Evolutionary conservation across 1,140 invertebrate genomes (phyloP).

Genomic region (Pseudomyrmex gracilis): DNA sequence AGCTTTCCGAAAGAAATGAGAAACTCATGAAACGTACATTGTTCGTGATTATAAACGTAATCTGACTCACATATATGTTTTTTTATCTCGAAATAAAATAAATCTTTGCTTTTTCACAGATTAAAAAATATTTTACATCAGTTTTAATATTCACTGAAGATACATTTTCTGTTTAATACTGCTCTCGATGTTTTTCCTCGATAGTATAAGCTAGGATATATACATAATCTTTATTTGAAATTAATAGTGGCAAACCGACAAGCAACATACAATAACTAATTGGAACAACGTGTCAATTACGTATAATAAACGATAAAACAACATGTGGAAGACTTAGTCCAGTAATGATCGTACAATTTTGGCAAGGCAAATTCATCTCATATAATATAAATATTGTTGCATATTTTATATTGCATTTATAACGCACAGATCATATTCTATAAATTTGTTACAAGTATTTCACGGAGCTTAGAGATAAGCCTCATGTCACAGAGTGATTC

Average conservation of each 20-base stretch:
- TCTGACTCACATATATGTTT: too few species aligned
- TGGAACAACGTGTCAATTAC: slow-evolving; percentile 61
- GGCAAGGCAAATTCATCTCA: slow-evolving; percentile 2
- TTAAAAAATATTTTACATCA: background rate
- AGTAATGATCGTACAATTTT: slow-evolving; percentile 23
- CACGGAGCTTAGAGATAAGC: slow-evolving; percentile 2
- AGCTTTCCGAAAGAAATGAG: background rate
- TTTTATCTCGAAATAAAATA: background rate
- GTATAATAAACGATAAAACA: slow-evolving; percentile 64
- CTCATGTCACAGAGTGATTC: background rate
- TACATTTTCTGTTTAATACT: slow-evolving; percentile 12
- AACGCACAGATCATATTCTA: background rate
- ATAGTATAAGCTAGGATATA: slow-evolving; percentile 9
- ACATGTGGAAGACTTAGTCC: background rate
- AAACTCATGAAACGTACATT: too few species aligned
- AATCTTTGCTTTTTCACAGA: background rate
- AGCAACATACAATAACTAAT: slow-evolving; percentile 74
- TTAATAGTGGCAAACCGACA: slow-evolving; percentile 68
- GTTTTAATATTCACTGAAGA: background rate
- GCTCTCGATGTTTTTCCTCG: background rate
- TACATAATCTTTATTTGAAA: slow-evolving; percentile 38
- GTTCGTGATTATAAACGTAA: too few species aligned
- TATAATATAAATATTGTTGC: slow-evolving; percentile 17
- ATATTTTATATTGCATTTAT: slow-evolving; percentile 19
- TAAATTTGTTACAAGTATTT: slow-evolving; percentile 27